phyloP scores from a whole-genome alignment of 2,113 vertebrate genomes.

The Excalfactoria chinensis region DNA sequence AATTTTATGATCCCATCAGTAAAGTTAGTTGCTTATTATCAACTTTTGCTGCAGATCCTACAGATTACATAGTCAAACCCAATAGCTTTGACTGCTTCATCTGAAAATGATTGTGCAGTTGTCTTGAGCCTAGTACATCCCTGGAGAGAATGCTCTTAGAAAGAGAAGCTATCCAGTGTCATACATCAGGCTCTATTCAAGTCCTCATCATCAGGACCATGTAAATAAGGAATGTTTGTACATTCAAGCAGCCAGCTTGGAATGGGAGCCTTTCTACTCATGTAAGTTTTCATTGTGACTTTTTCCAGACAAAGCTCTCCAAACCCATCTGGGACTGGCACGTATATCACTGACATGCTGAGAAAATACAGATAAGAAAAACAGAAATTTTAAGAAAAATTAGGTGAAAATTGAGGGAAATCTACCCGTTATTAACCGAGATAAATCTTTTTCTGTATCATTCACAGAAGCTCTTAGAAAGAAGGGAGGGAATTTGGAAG shows the following conservation, averaged over 20 bases:
- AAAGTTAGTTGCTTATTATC: neutral
- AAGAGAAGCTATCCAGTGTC: neutral
- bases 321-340: neutral
- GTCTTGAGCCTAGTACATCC: neutral
- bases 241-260: neutral
- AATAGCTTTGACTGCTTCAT: neutral
- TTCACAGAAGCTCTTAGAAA: neutral
- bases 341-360: neutral
- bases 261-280: neutral
- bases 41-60: neutral
- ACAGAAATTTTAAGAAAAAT: neutral
- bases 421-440: neutral
- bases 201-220: neutral
- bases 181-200: neutral
- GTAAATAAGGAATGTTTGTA: neutral
- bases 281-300: fast-evolving
- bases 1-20: neutral
- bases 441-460: neutral
- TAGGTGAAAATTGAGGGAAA: neutral
- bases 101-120: neutral
- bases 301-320: neutral
- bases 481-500: neutral
- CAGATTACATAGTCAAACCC: neutral
- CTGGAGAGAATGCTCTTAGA: neutral
- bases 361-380: neutral